phyloP scores from a whole-genome alignment of 2,113 vertebrate genomes.

The Nothocercus julius region DNA sequence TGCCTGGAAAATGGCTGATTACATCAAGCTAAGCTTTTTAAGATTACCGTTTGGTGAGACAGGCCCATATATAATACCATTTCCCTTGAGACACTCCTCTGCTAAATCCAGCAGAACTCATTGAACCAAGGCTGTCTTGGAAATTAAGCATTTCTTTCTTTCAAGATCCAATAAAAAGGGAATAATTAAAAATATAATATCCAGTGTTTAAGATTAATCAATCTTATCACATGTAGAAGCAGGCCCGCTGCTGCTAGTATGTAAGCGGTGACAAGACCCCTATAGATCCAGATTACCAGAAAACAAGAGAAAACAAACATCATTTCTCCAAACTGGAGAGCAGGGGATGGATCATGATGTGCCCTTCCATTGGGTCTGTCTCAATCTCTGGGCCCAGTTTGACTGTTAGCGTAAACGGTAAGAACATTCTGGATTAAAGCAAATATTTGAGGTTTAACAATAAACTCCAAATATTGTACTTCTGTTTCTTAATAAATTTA shows the following conservation, averaged over 20 bases:
- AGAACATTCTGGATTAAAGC: accelerated
- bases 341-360: background rate
- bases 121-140: background rate
- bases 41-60: background rate
- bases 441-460: background rate
- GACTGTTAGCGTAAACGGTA: background rate
- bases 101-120: background rate
- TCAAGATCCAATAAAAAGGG: background rate
- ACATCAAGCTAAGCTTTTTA: background rate
- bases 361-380: background rate
- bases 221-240: background rate
- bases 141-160: background rate
- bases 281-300: background rate
- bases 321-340: background rate
- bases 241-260: background rate
- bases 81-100: background rate
- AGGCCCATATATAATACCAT: background rate
- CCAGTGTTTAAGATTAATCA: background rate
- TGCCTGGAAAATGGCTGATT: background rate
- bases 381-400: background rate
- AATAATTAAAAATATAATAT: background rate
- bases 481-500: background rate
- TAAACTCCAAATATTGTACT: background rate
- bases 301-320: background rate
- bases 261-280: background rate